Conservation (phyloP, 1,140 invertebrate genomes). For the Drusus annulatus region DNA sequence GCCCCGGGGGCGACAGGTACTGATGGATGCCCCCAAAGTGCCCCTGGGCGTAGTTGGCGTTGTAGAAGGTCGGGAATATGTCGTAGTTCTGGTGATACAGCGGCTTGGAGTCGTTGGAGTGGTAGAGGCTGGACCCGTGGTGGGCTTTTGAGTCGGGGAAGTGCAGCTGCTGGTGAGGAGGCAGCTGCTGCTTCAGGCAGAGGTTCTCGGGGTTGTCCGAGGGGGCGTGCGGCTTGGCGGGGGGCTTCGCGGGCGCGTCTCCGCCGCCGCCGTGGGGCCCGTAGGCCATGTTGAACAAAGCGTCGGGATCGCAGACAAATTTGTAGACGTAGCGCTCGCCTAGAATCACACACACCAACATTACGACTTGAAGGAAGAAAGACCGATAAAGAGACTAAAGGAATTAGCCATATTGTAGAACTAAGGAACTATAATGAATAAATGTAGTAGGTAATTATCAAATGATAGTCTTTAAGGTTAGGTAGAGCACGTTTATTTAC, state of each 20-base stretch:
- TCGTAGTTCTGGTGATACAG: conserved; percentile 54
- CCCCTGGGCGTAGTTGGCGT: conserved; percentile 17
- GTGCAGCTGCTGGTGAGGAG: conserved; percentile 5
- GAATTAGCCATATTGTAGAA: too few species aligned
- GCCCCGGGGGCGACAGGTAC: conserved; percentile 37
- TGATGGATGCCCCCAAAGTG: conserved; percentile 49
- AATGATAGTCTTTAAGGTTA: too few species aligned
- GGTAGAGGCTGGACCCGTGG: background rate
- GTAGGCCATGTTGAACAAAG: conserved; percentile 89
- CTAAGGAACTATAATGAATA: too few species aligned
- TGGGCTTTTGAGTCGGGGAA: background rate
- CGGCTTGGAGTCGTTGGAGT: background rate
- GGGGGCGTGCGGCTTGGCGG: conserved; percentile 20
- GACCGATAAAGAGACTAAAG: too few species aligned
- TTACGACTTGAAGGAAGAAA: too few species aligned
- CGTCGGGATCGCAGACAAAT: conserved; percentile 95
- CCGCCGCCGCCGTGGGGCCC: conserved; percentile 46
- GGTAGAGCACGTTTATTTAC: too few species aligned
- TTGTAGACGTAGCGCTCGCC: conserved; percentile 97
- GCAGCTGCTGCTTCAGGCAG: conserved; percentile 44
- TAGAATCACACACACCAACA: conserved; percentile 60
- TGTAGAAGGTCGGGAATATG: conserved; percentile 48
- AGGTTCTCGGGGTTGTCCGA: conserved; percentile 52
- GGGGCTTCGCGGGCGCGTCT: background rate
- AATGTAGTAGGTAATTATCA: too few species aligned